Conservation (phyloP, 2,797 vertebrate genomes). For the Prunella strophiata region DNA sequence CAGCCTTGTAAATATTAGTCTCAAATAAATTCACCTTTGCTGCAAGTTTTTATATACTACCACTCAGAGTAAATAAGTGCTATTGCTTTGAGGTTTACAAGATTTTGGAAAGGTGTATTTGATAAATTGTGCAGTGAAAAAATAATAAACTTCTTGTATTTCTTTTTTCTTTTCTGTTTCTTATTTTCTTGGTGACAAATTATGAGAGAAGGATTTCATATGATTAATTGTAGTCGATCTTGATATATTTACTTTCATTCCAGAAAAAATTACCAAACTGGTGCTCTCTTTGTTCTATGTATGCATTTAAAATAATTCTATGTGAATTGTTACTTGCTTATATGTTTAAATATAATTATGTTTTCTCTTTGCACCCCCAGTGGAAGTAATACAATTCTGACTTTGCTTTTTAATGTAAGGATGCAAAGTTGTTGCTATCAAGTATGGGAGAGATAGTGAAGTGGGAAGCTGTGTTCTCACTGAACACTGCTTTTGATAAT, state of each 20-base stretch:
- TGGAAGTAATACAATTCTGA: neutral
- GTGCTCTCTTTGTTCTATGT: neutral
- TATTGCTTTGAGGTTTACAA: neutral
- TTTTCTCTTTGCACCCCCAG: neutral
- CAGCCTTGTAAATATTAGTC: neutral
- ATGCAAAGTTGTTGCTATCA: neutral
- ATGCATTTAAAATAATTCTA: neutral
- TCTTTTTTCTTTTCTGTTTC: neutral
- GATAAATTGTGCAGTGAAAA: neutral
- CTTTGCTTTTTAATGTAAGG: neutral
- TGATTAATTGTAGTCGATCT: neutral
- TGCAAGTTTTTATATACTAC: neutral
- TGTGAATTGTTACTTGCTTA: neutral
- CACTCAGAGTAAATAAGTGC: neutral
- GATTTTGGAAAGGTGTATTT: neutral
- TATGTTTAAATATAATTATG: neutral
- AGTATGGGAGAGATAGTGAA: neutral
- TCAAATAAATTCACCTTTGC: neutral
- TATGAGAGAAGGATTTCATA: slow-evolving; percentile 2
- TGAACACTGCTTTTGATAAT: neutral
- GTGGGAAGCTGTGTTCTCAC: neutral
- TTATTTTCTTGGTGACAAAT: neutral
- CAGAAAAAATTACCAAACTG: neutral
- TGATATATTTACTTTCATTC: neutral
- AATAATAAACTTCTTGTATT: neutral